These are phyloP conservation scores for Keiferia lycopersicella DNA, from an alignment of 2,888 invertebrate genomes.

Conservation along the genomic window DNA sequence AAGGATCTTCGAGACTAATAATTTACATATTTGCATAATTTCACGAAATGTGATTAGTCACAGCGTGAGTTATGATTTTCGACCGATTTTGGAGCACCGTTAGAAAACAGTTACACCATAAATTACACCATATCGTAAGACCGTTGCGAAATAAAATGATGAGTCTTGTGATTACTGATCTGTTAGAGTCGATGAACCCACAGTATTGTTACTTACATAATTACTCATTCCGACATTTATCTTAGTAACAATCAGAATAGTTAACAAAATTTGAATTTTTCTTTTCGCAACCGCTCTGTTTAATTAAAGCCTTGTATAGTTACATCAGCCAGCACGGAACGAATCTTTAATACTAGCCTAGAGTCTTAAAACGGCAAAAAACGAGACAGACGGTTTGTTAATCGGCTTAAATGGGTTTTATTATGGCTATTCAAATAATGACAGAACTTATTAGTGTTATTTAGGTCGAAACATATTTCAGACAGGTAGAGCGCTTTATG, in stretches of 20 bases:
- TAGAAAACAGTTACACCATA: slow-evolving; percentile 18
- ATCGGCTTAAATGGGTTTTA: slow-evolving; percentile 11
- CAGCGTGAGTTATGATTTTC: slow-evolving; percentile 32
- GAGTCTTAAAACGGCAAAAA: slow-evolving; percentile 9
- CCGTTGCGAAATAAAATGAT: slow-evolving; percentile 17
- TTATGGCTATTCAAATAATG: slow-evolving; percentile 24
- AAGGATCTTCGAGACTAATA: slow-evolving; percentile 14
- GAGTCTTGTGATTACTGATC: slow-evolving; percentile 12
- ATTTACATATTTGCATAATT: background rate
- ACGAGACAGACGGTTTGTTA: slow-evolving; percentile 13
- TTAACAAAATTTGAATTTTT: background rate
- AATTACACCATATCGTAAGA: slow-evolving; percentile 6
- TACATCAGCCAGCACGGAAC: slow-evolving; percentile 10
- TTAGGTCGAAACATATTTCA: slow-evolving; percentile 6
- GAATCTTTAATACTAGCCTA: slow-evolving; percentile 17
- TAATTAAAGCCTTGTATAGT: slow-evolving; percentile 16
- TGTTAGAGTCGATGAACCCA: slow-evolving; percentile 16
- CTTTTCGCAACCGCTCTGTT: slow-evolving; percentile 7
- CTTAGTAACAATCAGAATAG: background rate
- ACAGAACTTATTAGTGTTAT: slow-evolving; percentile 29
- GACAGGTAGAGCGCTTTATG: slow-evolving; percentile 19
- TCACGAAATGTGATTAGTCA: slow-evolving; percentile 6
- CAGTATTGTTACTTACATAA: background rate
- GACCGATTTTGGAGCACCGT: background rate
- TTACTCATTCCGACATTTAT: slow-evolving; percentile 15